Base-by-base conservation (phyloP, 2,888 invertebrate species). In the Folsomia candida region DNA sequence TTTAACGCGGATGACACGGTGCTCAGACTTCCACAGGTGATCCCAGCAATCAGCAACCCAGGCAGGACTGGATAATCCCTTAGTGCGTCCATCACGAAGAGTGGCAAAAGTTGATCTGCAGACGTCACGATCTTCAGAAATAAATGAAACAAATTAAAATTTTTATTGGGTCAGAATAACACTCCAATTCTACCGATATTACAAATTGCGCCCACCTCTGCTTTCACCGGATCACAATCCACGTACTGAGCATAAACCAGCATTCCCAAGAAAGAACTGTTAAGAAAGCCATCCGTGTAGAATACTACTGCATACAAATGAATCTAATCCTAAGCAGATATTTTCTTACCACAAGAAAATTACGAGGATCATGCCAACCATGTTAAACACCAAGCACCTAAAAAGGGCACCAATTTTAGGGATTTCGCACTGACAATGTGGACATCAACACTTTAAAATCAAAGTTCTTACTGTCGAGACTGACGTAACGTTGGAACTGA, bases 1-100 rank as follows among this genome's bases (percentile, higher is more conserved):
- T 96, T 97, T 70, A 97, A 83, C 0, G 95, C 95, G 20, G 95
- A 92, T 0, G 96, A 96, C 9, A 97, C 93, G 6, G 97, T 96
- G 80, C 96, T 76, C 24, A 96, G 85, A 0, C 94, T 91, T 0
- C 93, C 95, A 80, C 93, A 93, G 82, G 95, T 95, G 74, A 97
- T 91, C 1, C 95, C 87, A 2, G 95, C 92, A 0, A 95, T 90
- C 82, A 96, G 94, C 26, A 97, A 85, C 0, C 96, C 96, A 0
- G 94, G 88, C 28, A 97, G 81, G 0, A 95, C 95, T 0, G 92
- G 91, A 62, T 88, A 83, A 64, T 86, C 81, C 0, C 82, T 81
- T 69, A 95, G 88, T 0, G 81, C 81, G 70, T 86, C 84, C 83
- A 86, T 84, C 27, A 85, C 85, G 80, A 84, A 86, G 22, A 84